Percentiles rank a stretch among this genome's conserved stretches.
phyloP scores from a whole-genome alignment of 2,888 invertebrate genomes.

The Spatulosminthurus flaviceps region DNA sequence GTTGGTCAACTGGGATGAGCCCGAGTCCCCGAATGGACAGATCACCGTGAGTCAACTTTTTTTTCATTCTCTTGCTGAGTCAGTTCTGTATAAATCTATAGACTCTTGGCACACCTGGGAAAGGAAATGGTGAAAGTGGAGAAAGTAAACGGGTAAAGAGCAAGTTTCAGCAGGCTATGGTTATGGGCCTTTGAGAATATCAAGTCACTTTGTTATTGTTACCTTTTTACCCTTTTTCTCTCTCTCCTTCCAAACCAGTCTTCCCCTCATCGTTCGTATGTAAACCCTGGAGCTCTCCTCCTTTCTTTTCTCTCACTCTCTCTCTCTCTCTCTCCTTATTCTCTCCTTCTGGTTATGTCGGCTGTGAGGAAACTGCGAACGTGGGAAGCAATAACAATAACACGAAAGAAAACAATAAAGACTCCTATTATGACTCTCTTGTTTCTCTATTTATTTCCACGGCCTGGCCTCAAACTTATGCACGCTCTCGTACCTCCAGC shows the following conservation, averaged over 20 bases:
- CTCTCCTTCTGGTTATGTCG: background rate
- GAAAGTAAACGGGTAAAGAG: no score
- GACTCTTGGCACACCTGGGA: background rate
- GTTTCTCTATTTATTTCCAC: constrained; percentile 35
- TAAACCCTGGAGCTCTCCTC: no score
- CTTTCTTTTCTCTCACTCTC: no score
- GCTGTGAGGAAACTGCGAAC: background rate
- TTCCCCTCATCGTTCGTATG: no score
- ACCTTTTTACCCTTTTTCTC: no score
- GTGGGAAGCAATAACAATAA: constrained; percentile 33
- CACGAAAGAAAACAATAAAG: constrained; percentile 41
- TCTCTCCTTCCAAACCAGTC: no score
- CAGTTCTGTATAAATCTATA: background rate
- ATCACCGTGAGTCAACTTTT: constrained; percentile 79
- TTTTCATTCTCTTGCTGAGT: no score
- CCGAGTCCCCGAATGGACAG: constrained; percentile 96
- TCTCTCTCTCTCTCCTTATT: background rate
- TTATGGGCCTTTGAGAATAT: no score
- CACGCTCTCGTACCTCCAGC: background rate
- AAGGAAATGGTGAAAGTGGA: no score
- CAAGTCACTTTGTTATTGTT: no score
- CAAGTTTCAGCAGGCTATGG: no score
- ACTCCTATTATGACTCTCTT: constrained; percentile 36
- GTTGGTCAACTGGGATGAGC: constrained; percentile 98
- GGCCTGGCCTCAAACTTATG: background rate